Base-by-base conservation (phyloP, 1,140 invertebrate species). In the Megathymus violae region DNA sequence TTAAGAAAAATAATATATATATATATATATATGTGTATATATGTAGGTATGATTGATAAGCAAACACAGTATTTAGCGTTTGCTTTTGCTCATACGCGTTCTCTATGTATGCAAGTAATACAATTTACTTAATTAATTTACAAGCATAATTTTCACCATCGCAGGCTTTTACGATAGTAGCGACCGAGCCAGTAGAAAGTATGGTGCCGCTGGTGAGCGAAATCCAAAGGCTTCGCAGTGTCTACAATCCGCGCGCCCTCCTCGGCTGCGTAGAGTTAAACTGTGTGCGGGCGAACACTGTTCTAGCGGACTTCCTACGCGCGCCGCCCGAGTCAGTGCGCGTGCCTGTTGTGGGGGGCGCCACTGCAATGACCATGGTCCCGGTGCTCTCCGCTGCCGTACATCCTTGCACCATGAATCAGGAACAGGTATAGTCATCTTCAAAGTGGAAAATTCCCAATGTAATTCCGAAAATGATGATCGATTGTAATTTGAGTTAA, bases 261-360 rank as follows among this genome's bases (percentile, higher is more conserved):
- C 95, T 97, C 78, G 97, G 97, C 10, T 94, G 97, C 2, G 96
- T 96, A 7, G 95, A 95, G 13, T 83, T 97, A 7, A 94, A 97
- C 87, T 93, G 94, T 60, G 95, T 97, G 13, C 89, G 96, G 74
- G 94, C 96, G 1, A 97, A 96, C 81, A 94, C 94, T 5, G 96
- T 97, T 17, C 83, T 93, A 0, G 92, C 93, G 0, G 86, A 93
- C 41, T 85, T 92, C 41, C 73, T 93, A 1, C 79, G 88, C 0
- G 71, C 95, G 2, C 93, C 94, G 36, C 94, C 96, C 0, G 92
- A 94, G 74, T 92, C 94, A 61, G 94, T 96, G 0, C 89, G 93
- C 38, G 94, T 97, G 4, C 96, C 97, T 0, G 95, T 98, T 0
- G 93, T 98, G 62, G 97, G 97, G n/a, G 97, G 97, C 31, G 94